A percentile compares a stretch with the other conserved stretches of the same genome.
phyloP scores from a whole-genome alignment of 2,113 vertebrate genomes.

The Baryphthengus martii region DNA sequence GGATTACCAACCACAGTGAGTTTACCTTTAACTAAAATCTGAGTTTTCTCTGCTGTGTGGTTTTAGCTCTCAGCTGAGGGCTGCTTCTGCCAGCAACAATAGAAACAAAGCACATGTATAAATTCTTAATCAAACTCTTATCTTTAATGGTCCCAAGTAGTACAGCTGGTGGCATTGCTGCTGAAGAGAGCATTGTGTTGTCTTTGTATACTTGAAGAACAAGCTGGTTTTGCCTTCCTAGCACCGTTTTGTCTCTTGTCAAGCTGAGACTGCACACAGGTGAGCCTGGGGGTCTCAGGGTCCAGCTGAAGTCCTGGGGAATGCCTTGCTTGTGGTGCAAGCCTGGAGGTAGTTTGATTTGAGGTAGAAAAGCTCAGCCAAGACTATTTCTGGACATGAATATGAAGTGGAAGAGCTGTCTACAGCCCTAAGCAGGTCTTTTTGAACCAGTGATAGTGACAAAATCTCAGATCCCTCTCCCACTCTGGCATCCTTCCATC shows the following conservation, averaged over 20 bases:
- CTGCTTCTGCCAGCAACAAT: not conserved
- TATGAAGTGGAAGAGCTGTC: not conserved
- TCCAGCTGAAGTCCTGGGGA: not conserved
- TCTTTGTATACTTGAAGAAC: not conserved
- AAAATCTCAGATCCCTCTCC: not conserved
- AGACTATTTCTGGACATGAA: not conserved
- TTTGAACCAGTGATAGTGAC: accelerated
- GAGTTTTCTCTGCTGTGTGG: not conserved
- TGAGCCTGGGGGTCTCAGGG: not conserved
- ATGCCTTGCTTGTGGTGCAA: not conserved
- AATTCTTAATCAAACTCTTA: not conserved
- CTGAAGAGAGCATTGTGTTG: accelerated
- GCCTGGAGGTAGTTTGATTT: not conserved
- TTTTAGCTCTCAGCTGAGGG: not conserved
- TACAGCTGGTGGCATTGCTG: not conserved
- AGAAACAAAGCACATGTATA: not conserved
- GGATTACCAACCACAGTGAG: not conserved
- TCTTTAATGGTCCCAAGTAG: not conserved
- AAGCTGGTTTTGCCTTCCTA: not conserved
- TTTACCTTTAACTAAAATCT: not conserved
- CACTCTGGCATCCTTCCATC: too few relatives aligned
- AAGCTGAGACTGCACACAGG: not conserved
- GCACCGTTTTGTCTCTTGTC: not conserved
- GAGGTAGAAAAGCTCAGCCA: not conserved
- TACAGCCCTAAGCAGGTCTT: not conserved